phyloP scores from a whole-genome alignment of 2,113 vertebrate genomes.

The Pontoporia blainvillei region DNA sequence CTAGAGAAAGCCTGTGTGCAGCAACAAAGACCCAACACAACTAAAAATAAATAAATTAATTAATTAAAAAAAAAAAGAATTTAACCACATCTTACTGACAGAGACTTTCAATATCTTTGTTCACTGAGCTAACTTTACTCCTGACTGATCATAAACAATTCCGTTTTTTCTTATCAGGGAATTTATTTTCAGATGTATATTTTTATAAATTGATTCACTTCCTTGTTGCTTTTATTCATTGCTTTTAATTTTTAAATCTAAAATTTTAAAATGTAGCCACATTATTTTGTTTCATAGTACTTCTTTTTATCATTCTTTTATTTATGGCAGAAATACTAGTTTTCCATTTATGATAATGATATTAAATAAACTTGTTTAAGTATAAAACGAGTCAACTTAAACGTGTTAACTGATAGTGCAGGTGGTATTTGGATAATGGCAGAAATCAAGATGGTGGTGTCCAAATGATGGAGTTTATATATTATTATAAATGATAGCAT shows the following conservation, averaged over 20 bases:
- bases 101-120: neutral
- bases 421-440: neutral
- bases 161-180: neutral
- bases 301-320: neutral
- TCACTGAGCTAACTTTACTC: neutral
- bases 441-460: neutral
- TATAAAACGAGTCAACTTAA: neutral
- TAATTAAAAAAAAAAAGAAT: neutral
- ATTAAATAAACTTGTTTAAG: neutral
- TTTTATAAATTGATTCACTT: neutral
- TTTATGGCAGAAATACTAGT: neutral
- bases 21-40: too few species aligned
- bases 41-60: too few species aligned
- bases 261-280: neutral
- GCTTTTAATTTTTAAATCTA: neutral
- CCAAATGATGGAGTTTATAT: neutral
- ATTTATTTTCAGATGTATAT: slow-evolving; percentile 15
- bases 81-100: neutral
- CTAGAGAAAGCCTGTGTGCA: too few species aligned
- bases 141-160: neutral
- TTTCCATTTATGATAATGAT: neutral
- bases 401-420: neutral
- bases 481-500: neutral
- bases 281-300: neutral
- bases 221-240: slow-evolving; percentile 3